Evolutionary conservation across 2,888 invertebrate genomes (phyloP), one percentile per base, ranked within the genome.

Genomic region (Oscheius sp.): DNA sequence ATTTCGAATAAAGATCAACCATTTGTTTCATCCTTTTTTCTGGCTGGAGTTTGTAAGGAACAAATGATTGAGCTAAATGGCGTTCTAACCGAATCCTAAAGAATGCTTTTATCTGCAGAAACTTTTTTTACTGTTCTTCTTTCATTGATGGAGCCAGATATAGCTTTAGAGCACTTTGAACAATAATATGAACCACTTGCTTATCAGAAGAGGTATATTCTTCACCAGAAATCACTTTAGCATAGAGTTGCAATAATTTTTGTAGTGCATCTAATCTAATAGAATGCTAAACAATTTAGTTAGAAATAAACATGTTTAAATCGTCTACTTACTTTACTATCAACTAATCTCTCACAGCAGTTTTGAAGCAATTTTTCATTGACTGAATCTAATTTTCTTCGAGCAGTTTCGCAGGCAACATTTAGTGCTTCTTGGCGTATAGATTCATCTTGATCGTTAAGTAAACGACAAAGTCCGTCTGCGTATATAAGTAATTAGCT

Each of bases 301-400:
- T n/a, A 42, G 20, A 17, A 46, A 33, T 33, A 53, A 10, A 27
- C 12, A 25, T 4, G 20, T 29, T 4, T 23, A 4, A 23, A 48
- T 25, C 15, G 8, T 25, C 3, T 17, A 61, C 25, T 23, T n/a
- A 71, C 70, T 72, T 76, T 67, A 12, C 69, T 70, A 45, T 79
- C 79, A 1, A 45, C 45, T 64, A 79, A 65, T 34, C 73, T 58
- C 8, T 71, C 70, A 12, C 71, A 71, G 45, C 75, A 75, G 10
- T 52, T 46, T 52, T 58, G 67, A 12, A 79, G 68, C 42, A 79
- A 42, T n/a, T 65, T 65, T 27, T 79, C 79, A 63, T 74, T 79
- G n/a, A 79, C 69, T 4, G 71, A 72, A 37, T 79, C 79, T 10
- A 79, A 50, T 63, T 70, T 74, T n/a, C 39, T 42, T 65, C 72